Base-by-base conservation (phyloP, 1,140 invertebrate species). In the Sinonovacula constricta region DNA sequence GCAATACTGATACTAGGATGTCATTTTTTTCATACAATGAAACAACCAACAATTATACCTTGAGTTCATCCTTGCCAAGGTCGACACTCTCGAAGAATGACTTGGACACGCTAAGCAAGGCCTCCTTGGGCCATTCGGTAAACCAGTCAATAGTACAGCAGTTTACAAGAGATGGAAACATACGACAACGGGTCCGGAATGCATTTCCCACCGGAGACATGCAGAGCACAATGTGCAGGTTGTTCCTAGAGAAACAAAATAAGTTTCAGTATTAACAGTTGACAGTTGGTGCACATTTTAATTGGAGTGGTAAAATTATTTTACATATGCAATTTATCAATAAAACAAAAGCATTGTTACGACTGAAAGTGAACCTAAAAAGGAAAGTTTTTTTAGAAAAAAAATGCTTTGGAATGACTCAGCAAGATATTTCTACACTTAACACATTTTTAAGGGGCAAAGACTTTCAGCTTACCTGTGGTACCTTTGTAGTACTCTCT, bases 121-220 rank as follows among this genome's bases (percentile, higher is more conserved):
- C 91, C 59, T 92, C 91, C 26, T 80, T 67, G 30, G 91, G 91
- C 91, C 91, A 92, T 62, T 90, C 90, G 0, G 95, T 96, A 12
- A 96, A 92, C 91, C 91, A 92, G 79, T 92, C 91, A 65, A 92
- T 91, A 3, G 91, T 92, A 80, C 91, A 92, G 78, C 91, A 91
- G 85, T 92, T 92, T 2, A 92, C 91, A 0, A 92, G 85, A 0
- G 91, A 91, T 2, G 91, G 91, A 79, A 92, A 92, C 91, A 92
- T 92, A 54, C 91, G 87, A 83, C 91, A 92, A 2, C 91, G 83
- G 0, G 90, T 94, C 92, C 95, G 93, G 88, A 97, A 97, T 0
- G 95, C 93, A 88, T 95, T 95, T 0, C 96, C 96, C 7, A 91
- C 90, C 0, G 91, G 91, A 80, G 88, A 90, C 91, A 92, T 91